phyloP scores from a whole-genome alignment of 2,888 invertebrate genomes.

The Xylocampa areola region DNA sequence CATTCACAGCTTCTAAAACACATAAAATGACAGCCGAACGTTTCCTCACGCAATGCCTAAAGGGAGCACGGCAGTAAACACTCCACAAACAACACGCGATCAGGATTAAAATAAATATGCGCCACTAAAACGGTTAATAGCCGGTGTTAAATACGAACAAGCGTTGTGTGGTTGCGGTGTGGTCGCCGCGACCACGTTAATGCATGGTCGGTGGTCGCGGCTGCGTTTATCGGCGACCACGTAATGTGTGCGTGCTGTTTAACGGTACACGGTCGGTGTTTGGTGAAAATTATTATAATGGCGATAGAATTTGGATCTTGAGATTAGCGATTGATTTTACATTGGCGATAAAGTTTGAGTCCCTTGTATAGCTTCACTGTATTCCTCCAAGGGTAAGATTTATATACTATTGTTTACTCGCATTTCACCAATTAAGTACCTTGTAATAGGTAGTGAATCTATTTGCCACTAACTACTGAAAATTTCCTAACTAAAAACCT shows the following conservation, averaged over 20 bases:
- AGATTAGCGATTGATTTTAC: neutral
- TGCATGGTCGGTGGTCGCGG: constrained; percentile 47
- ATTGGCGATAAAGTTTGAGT: too few species aligned
- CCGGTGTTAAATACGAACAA: constrained; percentile 51
- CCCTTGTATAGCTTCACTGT: too few species aligned
- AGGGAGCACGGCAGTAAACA: constrained; percentile 39
- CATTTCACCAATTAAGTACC: too few species aligned
- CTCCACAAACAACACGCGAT: constrained; percentile 41
- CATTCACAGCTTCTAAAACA: constrained; percentile 48
- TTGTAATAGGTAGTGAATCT: too few species aligned
- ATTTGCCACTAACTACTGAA: too few species aligned
- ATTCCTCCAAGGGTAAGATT: too few species aligned
- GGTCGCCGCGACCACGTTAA: constrained; percentile 40
- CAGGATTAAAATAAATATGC: constrained; percentile 40
- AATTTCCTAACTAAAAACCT: too few species aligned
- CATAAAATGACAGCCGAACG: constrained; percentile 35
- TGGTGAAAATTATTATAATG: neutral
- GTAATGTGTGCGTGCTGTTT: constrained; percentile 40
- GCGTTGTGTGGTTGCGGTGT: constrained; percentile 39
- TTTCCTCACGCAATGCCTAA: constrained; percentile 29
- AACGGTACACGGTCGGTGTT: constrained; percentile 13
- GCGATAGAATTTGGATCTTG: neutral
- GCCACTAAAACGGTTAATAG: constrained; percentile 45
- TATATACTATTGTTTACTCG: too few species aligned
- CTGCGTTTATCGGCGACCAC: constrained; percentile 44